Percentiles rank a stretch among this genome's conserved stretches.
phyloP scores from a whole-genome alignment of 2,888 invertebrate genomes.

The Adelognathus sp. region DNA sequence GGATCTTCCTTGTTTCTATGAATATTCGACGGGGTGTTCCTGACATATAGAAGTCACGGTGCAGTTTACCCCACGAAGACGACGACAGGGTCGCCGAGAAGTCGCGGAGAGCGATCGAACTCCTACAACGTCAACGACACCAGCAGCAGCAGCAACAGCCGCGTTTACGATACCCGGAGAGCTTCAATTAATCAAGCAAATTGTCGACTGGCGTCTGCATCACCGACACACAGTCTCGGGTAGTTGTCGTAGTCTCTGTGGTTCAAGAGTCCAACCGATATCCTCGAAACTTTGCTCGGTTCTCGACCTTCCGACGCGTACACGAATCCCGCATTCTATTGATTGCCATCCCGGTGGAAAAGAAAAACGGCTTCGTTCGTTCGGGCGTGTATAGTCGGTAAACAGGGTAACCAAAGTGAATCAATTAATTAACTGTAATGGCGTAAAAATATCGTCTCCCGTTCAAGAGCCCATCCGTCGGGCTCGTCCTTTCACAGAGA shows the following conservation, averaged over 20 bases:
- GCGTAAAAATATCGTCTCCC: not conserved
- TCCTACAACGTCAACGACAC: constrained; percentile 7
- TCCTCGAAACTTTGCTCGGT: constrained; percentile 27
- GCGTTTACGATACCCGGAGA: constrained; percentile 34
- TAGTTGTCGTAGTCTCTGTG: constrained; percentile 7
- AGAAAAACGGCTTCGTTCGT: not conserved
- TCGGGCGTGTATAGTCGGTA: not conserved
- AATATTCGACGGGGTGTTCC: constrained; percentile 44
- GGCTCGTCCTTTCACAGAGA: not conserved
- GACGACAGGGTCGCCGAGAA: constrained; percentile 34
- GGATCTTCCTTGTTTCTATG: constrained; percentile 17
- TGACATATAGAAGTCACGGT: constrained; percentile 23
- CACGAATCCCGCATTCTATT: constrained; percentile 3
- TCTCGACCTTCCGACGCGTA: not conserved
- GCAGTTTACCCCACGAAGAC: not conserved
- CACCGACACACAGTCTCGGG: constrained; percentile 10
- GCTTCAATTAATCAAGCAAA: constrained; percentile 62
- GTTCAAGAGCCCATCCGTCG: not conserved
- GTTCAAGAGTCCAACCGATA: constrained; percentile 9
- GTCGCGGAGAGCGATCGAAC: constrained; percentile 47
- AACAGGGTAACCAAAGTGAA: not conserved
- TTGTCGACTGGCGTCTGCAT: constrained; percentile 53
- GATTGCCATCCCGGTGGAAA: constrained; percentile 9
- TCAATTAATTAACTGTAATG: constrained; percentile 5
- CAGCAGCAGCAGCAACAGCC: not conserved